A percentile compares a stretch with the other conserved stretches of the same genome.
These are phyloP conservation scores for Tipula lateralis DNA, from an alignment of 2,888 invertebrate genomes.

Conservation along the genomic window DNA sequence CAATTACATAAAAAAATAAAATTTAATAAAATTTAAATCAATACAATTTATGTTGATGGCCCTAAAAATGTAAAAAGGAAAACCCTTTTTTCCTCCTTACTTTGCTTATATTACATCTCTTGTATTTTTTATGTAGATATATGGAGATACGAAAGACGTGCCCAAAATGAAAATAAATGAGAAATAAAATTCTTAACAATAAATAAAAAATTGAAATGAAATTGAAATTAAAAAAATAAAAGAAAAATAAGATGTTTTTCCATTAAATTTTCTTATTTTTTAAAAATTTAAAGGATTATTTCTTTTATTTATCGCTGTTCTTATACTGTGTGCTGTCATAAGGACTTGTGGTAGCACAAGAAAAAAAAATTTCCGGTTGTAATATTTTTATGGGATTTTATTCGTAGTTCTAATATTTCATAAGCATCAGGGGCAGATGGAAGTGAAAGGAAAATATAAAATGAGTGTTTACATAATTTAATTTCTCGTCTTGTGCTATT, in stretches of 20 bases:
- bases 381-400: slow-evolving; percentile 4
- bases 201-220: slow-evolving; percentile 9
- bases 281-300: slow-evolving; percentile 6
- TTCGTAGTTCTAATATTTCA: not conserved
- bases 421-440: slow-evolving; percentile 19
- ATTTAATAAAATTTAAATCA: slow-evolving; percentile 3
- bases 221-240: not conserved
- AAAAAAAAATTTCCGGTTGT: not conserved
- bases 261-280: slow-evolving; percentile 1
- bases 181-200: slow-evolving; percentile 13
- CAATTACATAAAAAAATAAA: not conserved
- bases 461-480: not conserved
- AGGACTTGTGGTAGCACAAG: not conserved
- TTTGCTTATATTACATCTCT: not conserved
- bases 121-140: not conserved
- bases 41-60: not conserved
- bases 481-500: not conserved
- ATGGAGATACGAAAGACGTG: not conserved
- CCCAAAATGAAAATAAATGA: slow-evolving; percentile 1
- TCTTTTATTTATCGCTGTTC: slow-evolving; percentile 5
- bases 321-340: not conserved
- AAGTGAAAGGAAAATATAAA: not conserved
- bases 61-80: not conserved
- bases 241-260: slow-evolving; percentile 4
- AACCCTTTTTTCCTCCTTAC: not conserved